Evolutionary conservation across 2,113 vertebrate genomes (phyloP).

Genomic region (Stercorarius parasiticus): DNA sequence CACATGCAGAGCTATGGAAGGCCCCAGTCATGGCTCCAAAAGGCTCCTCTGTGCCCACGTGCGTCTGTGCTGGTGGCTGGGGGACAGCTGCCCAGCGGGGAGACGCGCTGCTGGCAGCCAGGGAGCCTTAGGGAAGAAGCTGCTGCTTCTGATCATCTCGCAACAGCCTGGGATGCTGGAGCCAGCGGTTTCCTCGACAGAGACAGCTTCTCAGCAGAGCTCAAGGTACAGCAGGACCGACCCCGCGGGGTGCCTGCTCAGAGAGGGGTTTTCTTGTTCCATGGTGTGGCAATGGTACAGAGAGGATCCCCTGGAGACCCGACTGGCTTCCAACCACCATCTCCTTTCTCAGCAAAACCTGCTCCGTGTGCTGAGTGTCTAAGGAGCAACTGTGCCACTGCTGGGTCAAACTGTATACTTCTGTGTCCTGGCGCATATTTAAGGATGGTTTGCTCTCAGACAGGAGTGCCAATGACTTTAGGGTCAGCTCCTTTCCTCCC

Average conservation of each 20-base stretch:
- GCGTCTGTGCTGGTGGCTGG: not conserved
- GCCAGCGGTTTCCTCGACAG: not conserved
- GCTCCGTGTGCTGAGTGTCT: not conserved
- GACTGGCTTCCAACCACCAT: not conserved
- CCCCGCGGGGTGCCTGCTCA: rapidly evolving
- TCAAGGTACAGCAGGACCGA: not conserved
- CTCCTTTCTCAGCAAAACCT: not conserved
- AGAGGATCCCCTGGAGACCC: not conserved
- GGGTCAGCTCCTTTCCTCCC: not conserved
- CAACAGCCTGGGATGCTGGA: not conserved
- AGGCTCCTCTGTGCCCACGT: not conserved
- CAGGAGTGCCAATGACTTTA: not conserved
- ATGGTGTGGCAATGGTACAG: not conserved
- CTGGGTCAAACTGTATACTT: not conserved
- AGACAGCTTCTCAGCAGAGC: not conserved
- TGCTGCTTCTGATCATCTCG: not conserved
- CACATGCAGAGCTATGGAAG: not conserved
- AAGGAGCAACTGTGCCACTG: not conserved
- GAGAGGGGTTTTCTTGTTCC: not conserved
- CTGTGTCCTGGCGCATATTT: not conserved
- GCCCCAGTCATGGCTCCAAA: not conserved
- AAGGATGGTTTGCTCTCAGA: not conserved
- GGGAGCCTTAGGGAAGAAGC: not conserved
- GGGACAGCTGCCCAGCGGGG: not conserved
- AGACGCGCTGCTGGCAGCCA: not conserved